Conservation (phyloP, 2,797 vertebrate species). For the Molothrus aeneus region DNA sequence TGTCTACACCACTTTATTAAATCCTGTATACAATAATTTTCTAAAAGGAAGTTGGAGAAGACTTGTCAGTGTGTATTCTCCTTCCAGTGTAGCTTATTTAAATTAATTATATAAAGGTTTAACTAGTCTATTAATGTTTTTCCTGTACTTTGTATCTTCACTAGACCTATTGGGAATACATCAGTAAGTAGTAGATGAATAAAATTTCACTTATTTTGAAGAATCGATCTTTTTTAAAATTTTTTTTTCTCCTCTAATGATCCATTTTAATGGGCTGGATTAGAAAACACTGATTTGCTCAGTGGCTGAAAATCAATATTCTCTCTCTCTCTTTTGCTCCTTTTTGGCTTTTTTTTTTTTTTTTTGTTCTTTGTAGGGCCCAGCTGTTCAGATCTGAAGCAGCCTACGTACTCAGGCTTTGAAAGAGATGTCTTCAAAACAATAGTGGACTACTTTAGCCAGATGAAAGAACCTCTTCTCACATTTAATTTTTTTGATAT, state of each 20-base stretch:
- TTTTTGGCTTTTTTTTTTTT: not conserved
- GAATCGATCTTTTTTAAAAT: rapidly evolving
- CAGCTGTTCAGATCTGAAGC: constrained; percentile 83
- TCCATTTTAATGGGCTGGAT: not conserved
- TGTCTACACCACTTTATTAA: not conserved
- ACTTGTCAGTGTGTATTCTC: not conserved
- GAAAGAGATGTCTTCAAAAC: constrained; percentile 94
- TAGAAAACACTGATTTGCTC: not conserved
- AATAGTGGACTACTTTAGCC: constrained; percentile 89
- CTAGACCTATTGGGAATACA: not conserved
- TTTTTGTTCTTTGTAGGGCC: constrained; percentile 75
- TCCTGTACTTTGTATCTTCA: not conserved
- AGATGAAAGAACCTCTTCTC: constrained; percentile 89
- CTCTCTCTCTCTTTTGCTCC: not conserved
- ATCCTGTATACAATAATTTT: not conserved
- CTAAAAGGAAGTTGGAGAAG: not conserved
- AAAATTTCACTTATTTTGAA: not conserved
- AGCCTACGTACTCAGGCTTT: constrained; percentile 89
- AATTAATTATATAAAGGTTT: not conserved
- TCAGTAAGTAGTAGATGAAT: not conserved
- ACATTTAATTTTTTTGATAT: constrained; percentile 93
- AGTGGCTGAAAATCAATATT: not conserved
- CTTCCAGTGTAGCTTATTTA: not conserved
- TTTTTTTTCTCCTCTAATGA: not conserved
- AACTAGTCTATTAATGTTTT: not conserved